These are phyloP conservation scores for Scaptomyza flava DNA, from an alignment of 2,888 invertebrate species.

Conservation along the genomic window DNA sequence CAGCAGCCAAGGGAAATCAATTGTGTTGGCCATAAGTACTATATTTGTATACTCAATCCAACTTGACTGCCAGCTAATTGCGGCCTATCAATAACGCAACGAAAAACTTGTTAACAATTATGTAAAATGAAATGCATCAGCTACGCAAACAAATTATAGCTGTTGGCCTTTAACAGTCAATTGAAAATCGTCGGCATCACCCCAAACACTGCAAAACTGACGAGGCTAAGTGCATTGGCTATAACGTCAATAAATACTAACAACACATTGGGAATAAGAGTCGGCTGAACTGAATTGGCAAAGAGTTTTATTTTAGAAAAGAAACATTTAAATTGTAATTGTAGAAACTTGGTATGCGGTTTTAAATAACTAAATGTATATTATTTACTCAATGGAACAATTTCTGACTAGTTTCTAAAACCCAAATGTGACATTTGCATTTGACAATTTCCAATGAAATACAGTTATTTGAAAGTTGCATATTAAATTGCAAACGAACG, in stretches of 20 bases:
- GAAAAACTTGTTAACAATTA: conserved; percentile 47
- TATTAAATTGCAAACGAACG: neutral
- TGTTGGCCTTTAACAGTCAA: conserved; percentile 33
- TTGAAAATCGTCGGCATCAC: conserved; percentile 1
- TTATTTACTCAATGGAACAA: neutral
- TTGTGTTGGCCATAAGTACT: neutral
- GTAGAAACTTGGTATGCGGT: neutral
- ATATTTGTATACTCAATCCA: conserved; percentile 7
- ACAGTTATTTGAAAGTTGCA: neutral
- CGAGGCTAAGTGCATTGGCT: conserved; percentile 44
- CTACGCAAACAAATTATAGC: conserved; percentile 21
- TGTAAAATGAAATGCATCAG: conserved; percentile 39
- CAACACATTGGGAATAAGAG: too few relatives aligned
- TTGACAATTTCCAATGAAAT: neutral
- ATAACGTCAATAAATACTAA: neutral
- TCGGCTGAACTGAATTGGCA: too few relatives aligned
- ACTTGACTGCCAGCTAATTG: conserved; percentile 3
- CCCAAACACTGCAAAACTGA: neutral
- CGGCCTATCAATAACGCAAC: conserved; percentile 1
- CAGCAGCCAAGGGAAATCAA: conserved; percentile 29
- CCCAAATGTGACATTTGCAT: neutral
- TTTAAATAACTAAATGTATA: neutral
- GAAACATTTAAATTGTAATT: neutral
- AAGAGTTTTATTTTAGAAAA: neutral
- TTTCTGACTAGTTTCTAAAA: neutral